Percentiles rank a stretch among this genome's conserved stretches.
Conservation (phyloP, 2,797 vertebrate genomes). For the Thamnophis elegans region DNA sequence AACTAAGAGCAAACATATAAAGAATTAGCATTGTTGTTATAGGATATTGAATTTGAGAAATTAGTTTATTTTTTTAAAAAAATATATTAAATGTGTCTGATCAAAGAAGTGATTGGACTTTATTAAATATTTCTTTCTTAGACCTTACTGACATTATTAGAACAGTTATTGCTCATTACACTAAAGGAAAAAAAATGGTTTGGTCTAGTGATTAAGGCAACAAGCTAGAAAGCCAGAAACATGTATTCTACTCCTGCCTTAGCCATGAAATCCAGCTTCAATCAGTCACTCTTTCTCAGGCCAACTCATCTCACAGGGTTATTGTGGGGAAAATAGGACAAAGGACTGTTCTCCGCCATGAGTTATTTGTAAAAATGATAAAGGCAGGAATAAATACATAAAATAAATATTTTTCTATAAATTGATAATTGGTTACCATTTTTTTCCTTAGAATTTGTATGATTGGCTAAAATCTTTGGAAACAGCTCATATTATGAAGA, state of each 20-base stretch:
- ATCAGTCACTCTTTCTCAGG: no score
- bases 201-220: no score
- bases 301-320: no score
- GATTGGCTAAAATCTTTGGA: background rate
- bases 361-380: no score
- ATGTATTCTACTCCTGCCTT: no score
- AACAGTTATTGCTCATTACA: background rate
- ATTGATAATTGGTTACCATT: background rate
- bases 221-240: no score
- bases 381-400: no score
- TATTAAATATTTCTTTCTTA: background rate
- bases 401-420: no score
- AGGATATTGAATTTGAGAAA: background rate
- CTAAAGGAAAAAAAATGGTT: background rate
- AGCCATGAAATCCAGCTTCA: no score
- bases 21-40: slow-evolving; percentile 13
- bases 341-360: no score
- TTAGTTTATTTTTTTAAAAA: background rate
- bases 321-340: no score
- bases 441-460: background rate
- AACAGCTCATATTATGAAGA: background rate
- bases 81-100: background rate
- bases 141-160: background rate
- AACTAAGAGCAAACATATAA: slow-evolving; percentile 42
- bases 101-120: background rate